Conservation (phyloP, 2,113 vertebrate genomes). For the Glaucomys volans region DNA sequence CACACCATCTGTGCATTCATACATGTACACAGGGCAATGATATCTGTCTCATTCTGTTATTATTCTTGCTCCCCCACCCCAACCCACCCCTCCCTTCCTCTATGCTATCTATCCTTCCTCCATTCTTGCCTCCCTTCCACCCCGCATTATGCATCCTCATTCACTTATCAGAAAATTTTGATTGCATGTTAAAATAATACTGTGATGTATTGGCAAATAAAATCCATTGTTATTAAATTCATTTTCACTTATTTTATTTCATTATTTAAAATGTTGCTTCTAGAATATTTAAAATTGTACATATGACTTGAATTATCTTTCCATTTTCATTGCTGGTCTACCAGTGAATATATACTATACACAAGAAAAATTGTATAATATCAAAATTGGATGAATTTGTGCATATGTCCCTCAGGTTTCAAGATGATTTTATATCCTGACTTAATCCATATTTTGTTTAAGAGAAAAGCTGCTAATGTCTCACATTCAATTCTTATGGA, state of each 20-base stretch:
- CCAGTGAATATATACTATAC: neutral
- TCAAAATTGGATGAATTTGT: neutral
- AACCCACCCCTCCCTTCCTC: too few species aligned
- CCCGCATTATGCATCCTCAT: too few species aligned
- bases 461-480: neutral
- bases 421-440: neutral
- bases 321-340: neutral
- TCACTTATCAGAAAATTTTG: too few species aligned
- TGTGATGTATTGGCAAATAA: neutral
- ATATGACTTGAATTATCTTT: neutral
- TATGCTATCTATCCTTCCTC: too few species aligned
- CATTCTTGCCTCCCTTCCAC: too few species aligned
- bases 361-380: neutral
- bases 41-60: too few species aligned
- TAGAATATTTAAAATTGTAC: slow-evolving; percentile 14
- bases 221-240: neutral
- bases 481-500: neutral
- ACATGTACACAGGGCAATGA: too few species aligned
- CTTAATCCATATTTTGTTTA: neutral
- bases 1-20: too few species aligned
- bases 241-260: neutral
- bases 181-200: neutral
- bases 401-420: neutral
- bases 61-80: too few species aligned
- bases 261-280: neutral